A percentile compares a stretch with the other conserved stretches of the same genome.
These are phyloP conservation scores for Augiades crinisus DNA, from an alignment of 2,888 invertebrate genomes.

Conservation along the genomic window DNA sequence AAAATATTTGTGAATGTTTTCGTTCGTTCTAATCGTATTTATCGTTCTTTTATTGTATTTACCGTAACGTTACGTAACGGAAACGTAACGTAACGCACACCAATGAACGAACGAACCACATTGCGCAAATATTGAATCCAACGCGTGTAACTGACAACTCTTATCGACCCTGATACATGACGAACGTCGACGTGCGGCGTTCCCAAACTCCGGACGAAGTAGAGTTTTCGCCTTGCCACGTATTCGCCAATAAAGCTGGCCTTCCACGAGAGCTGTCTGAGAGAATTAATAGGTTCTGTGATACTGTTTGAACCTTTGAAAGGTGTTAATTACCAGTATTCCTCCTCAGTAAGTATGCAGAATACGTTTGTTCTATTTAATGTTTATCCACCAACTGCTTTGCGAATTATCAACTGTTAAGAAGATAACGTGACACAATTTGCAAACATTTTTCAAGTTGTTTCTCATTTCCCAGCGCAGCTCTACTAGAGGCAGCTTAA, in stretches of 20 bases:
- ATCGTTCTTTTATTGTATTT: too few relatives aligned
- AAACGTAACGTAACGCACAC: too few relatives aligned
- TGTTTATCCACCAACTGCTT: background rate
- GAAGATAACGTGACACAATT: too few relatives aligned
- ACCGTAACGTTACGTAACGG: too few relatives aligned
- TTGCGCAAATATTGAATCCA: slow-evolving; percentile 11
- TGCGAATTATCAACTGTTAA: too few relatives aligned
- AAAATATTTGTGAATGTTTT: slow-evolving; percentile 7
- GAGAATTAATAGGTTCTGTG: too few relatives aligned
- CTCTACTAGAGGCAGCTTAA: background rate
- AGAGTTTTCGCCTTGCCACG: slow-evolving; percentile 8
- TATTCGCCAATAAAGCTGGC: slow-evolving; percentile 38
- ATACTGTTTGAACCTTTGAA: too few relatives aligned
- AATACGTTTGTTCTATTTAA: background rate
- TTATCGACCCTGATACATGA: slow-evolving; percentile 22
- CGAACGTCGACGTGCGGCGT: slow-evolving; percentile 8
- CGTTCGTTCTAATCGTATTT: background rate
- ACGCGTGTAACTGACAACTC: slow-evolving; percentile 9
- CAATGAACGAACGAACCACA: too few relatives aligned
- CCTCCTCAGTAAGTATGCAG: too few relatives aligned
- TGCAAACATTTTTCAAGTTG: background rate
- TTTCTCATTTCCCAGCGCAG: background rate
- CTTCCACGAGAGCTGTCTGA: background rate
- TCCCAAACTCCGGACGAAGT: background rate
- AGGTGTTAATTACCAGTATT: too few relatives aligned